Conservation (phyloP, 2,113 vertebrate genomes). For the Hippopotamus amphibius region DNA sequence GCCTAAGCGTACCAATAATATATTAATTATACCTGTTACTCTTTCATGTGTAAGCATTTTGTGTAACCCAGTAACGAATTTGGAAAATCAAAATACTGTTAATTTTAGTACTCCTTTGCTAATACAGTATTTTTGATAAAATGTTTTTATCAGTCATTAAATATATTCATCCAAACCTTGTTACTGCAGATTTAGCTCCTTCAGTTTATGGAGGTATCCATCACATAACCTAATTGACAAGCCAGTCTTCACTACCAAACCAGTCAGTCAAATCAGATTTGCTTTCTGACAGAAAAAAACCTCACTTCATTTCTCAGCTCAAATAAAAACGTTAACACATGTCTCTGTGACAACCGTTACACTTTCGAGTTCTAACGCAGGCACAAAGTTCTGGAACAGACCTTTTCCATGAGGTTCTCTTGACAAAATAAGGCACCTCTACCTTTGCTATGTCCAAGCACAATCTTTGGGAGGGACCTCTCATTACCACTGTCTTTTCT, state of each 20-base stretch:
- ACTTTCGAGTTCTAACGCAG: neutral
- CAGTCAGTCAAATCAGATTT: neutral
- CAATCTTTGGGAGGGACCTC: too few relatives aligned
- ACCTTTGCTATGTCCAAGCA: neutral
- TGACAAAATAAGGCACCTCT: neutral
- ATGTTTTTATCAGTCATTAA: neutral
- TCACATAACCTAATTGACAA: neutral
- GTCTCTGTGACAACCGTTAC: neutral
- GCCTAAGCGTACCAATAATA: neutral
- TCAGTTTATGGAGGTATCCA: neutral
- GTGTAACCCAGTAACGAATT: neutral
- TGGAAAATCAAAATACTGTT: constrained; percentile 19
- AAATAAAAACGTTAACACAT: neutral
- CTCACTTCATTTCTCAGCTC: neutral
- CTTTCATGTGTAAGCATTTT: neutral
- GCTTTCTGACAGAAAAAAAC: neutral
- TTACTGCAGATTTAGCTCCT: neutral
- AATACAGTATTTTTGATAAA: neutral
- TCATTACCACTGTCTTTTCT: neutral
- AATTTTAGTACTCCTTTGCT: neutral
- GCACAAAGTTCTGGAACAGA: neutral
- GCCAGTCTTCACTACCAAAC: neutral
- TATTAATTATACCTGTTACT: neutral
- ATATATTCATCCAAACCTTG: neutral
- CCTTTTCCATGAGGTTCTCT: neutral